Evolutionary conservation across 2,797 vertebrate genomes (phyloP).

Genomic region (Neosalanx taihuensis): DNA sequence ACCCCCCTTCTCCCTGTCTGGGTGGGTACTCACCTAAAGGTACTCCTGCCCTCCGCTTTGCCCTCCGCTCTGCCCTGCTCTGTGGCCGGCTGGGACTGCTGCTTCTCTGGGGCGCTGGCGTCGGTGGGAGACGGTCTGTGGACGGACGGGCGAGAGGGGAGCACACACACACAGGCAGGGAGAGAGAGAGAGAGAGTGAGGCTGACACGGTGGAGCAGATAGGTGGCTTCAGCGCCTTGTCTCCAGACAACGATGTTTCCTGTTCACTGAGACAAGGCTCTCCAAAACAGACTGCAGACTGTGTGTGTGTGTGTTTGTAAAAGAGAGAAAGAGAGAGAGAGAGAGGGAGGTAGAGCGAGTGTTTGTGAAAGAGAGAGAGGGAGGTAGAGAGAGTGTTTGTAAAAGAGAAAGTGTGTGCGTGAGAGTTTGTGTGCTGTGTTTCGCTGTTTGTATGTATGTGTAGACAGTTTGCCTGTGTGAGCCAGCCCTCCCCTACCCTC

Average conservation of each 20-base stretch:
- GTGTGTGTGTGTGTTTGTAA: neutral
- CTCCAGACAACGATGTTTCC: constrained; percentile 38
- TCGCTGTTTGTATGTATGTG: neutral
- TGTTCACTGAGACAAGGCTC: constrained; percentile 14
- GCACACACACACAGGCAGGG: constrained; percentile 22
- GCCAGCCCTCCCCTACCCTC: no score
- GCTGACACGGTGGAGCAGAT: constrained; percentile 25
- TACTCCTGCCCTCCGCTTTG: constrained; percentile 62
- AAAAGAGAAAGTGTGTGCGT: constrained; percentile 14
- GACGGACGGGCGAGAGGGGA: constrained; percentile 30
- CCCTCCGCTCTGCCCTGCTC: constrained; percentile 23
- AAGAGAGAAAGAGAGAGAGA: neutral
- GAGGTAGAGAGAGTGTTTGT: neutral
- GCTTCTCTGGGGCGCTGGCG: constrained; percentile 43
- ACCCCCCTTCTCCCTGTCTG: neutral
- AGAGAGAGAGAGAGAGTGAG: constrained; percentile 27
- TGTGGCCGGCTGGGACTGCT: fast-evolving
- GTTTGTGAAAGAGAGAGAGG: no score
- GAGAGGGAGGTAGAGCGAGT: neutral
- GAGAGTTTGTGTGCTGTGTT: neutral
- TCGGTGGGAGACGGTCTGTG: constrained; percentile 53
- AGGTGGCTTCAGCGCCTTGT: constrained; percentile 25
- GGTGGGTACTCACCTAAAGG: constrained; percentile 77
- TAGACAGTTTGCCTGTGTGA: neutral
- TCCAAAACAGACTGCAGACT: constrained; percentile 5